phyloP scores from a whole-genome alignment of 2,888 invertebrate species.

The Syritta pipiens region DNA sequence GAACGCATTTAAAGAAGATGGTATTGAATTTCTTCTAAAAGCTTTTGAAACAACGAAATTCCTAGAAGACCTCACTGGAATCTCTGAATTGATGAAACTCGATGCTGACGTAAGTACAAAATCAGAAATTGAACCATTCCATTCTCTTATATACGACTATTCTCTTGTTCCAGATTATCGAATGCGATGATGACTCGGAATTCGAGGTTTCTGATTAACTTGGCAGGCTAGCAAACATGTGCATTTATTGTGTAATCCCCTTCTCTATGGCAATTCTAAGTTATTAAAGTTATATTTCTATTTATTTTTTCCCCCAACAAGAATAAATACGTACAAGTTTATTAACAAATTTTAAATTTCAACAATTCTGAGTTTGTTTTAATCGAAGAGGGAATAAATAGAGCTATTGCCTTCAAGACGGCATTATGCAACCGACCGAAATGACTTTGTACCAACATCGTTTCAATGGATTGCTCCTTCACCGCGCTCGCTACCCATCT shows the following conservation, averaged over 20 bases:
- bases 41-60: constrained; percentile 90
- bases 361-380: too few species aligned
- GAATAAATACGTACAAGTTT: too few species aligned
- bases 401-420: background rate
- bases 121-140: background rate
- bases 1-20: constrained; percentile 80
- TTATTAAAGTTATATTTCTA: background rate
- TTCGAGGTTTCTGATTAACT: constrained; percentile 76
- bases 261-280: background rate
- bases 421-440: constrained; percentile 50
- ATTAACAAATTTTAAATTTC: constrained; percentile 7
- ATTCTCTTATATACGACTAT: background rate
- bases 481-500: background rate
- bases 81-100: constrained; percentile 83
- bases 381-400: background rate
- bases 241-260: constrained; percentile 11
- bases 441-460: constrained; percentile 48
- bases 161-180: constrained; percentile 75
- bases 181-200: constrained; percentile 77
- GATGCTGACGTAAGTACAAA: constrained; percentile 83
- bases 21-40: constrained; percentile 87
- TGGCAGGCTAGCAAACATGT: background rate
- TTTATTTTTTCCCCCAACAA: too few species aligned
- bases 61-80: constrained; percentile 92
- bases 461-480: constrained; percentile 40